phyloP scores from a whole-genome alignment of 2,797 vertebrate genomes.

The Chelmon rostratus region DNA sequence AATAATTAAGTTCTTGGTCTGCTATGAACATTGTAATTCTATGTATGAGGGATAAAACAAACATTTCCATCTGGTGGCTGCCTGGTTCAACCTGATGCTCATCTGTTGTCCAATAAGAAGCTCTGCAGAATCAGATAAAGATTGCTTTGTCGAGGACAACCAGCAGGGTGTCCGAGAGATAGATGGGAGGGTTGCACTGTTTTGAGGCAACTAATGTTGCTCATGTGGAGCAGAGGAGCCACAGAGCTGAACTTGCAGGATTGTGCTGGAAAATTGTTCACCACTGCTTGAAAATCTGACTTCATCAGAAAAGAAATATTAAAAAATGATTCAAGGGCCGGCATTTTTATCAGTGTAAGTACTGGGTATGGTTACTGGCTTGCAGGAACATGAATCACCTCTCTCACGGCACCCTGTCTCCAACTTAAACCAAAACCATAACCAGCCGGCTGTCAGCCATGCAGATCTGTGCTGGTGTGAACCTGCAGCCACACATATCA shows the following conservation, averaged over 20 bases:
- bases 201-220: too few species aligned
- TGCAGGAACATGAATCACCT: background rate
- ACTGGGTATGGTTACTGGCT: background rate
- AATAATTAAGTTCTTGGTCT: too few species aligned
- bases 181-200: background rate
- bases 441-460: background rate
- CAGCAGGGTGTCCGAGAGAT: background rate
- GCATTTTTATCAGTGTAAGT: background rate
- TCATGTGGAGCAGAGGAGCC: too few species aligned
- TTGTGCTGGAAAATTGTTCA: background rate
- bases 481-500: background rate
- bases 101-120: conserved; percentile 2
- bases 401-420: background rate
- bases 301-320: background rate
- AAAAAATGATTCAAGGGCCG: background rate
- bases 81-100: background rate
- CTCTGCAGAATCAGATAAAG: conserved; percentile 5
- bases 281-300: background rate
- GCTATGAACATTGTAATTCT: too few species aligned
- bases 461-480: background rate
- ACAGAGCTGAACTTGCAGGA: too few species aligned
- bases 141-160: background rate
- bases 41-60: background rate
- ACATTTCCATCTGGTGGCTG: conserved; percentile 15
- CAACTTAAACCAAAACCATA: background rate